These are phyloP conservation scores for Chaitophorus viminalis DNA, from an alignment of 2,888 invertebrate species.

Conservation along the genomic window DNA sequence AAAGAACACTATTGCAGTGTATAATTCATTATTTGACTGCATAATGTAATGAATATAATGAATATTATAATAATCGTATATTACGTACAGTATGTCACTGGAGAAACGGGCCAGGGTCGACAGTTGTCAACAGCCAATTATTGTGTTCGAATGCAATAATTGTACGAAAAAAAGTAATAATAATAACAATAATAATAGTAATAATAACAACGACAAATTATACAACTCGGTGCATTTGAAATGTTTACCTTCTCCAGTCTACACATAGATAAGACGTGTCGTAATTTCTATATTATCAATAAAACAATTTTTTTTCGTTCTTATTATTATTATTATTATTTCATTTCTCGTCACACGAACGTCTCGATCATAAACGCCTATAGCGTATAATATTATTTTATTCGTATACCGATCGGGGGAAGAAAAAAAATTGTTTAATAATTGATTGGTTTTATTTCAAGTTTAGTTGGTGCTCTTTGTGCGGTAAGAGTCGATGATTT, in stretches of 20 bases:
- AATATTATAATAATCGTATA: slow-evolving; percentile 10
- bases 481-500: too few relatives aligned
- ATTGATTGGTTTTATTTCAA: too few relatives aligned
- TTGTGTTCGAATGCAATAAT: slow-evolving; percentile 42
- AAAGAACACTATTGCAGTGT: neutral
- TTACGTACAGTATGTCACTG: slow-evolving; percentile 12
- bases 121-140: slow-evolving; percentile 57
- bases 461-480: too few relatives aligned
- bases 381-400: too few relatives aligned
- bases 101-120: slow-evolving; percentile 58
- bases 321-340: neutral
- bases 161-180: slow-evolving; percentile 12
- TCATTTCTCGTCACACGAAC: neutral
- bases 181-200: slow-evolving; percentile 14
- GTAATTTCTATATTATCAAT: slow-evolving; percentile 19
- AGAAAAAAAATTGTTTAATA: too few relatives aligned
- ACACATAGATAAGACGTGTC: neutral
- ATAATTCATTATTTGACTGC: slow-evolving; percentile 4
- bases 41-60: neutral
- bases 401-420: too few relatives aligned
- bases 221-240: slow-evolving; percentile 39
- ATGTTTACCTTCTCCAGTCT: slow-evolving; percentile 23
- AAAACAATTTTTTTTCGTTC: neutral
- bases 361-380: too few relatives aligned
- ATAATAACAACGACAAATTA: slow-evolving; percentile 35